phyloP scores from a whole-genome alignment of 23 tunicate genomes.

The Pegea sp. region DNA sequence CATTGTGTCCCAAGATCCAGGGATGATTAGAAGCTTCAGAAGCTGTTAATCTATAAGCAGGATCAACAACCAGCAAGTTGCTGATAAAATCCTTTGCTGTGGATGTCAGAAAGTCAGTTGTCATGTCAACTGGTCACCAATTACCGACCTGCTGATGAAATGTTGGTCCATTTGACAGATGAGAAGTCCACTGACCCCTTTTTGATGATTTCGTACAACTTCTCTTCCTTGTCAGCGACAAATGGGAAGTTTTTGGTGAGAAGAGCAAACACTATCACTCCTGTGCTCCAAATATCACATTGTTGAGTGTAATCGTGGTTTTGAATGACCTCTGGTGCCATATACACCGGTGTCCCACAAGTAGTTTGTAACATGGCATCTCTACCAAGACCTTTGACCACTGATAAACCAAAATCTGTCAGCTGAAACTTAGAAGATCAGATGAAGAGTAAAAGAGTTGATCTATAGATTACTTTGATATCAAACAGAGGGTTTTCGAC shows the following conservation, averaged over 20 bases:
- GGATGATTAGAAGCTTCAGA: conserved; percentile 36
- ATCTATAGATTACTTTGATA: conserved; percentile 73
- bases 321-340: conserved; percentile 95
- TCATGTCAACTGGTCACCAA: no score
- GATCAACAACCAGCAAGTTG: conserved; percentile 39
- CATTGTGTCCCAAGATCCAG: conserved; percentile 46
- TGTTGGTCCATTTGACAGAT: conserved; percentile 27
- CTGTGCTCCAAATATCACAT: conserved; percentile 90
- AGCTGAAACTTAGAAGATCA: no score
- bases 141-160: conserved; percentile 67
- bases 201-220: conserved; percentile 62
- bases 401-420: conserved; percentile 82
- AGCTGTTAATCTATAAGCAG: conserved; percentile 73
- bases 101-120: no score
- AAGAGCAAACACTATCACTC: conserved; percentile 64
- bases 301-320: conserved; percentile 89
- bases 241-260: conserved; percentile 75
- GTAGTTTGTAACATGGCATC: conserved; percentile 61
- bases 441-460: no score
- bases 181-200: conserved; percentile 43
- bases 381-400: conserved; percentile 70
- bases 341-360: conserved; percentile 93
- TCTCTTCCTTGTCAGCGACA: conserved; percentile 77
- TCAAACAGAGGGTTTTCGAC: conserved; percentile 32
- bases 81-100: conserved; percentile 45